Base-by-base conservation (phyloP, 23 tunicate species). In the Styela plicata region DNA sequence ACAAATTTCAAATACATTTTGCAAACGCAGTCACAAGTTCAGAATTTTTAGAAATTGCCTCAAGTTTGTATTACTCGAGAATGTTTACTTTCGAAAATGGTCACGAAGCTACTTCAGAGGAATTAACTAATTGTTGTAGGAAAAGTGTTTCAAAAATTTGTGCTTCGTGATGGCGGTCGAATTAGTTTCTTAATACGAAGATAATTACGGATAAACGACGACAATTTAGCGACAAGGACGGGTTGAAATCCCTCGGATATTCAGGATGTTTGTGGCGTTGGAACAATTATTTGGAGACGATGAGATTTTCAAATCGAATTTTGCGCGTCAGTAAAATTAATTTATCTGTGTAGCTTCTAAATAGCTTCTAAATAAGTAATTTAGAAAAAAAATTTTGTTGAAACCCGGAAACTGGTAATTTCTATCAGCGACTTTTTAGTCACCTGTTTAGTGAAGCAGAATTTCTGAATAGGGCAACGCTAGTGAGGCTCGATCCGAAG, bases 231-330 rank as follows among this genome's bases (percentile, higher is more conserved):
- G 81, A 76, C 81, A 36, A 24, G 16, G 25, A 44, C 65, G 52
- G 81, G 18, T 33, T 76, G 44, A 76, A 76, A 33, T 44, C 81
- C 31, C 31, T 57, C 25, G 66, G 66, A 76, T 36, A 20, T 76
- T 76, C 81, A 24, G 53, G 81, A 44, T 76, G 53, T 53, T 76
- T 76, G 81, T 2, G 81, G 81, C 29, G 36, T 3, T 26, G 36
- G 32, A 21, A 5, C 36, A 32, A 71, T 71, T 71, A 71, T 34
- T 71, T 34, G 35, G 57, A 44, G 57, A 5, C 57, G 13, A 44
- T 5, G 13, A 44, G 13, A 5, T 44, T 5, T 44, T 44, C 7
- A 13, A 44, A 5, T 44, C 7, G 13, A 7, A 13, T 5, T 44
- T 44, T 13, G 57, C 57, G 57, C 57, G 57, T 44, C 57, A 44